These are phyloP conservation scores for Megathymus violae DNA, from an alignment of 1,140 invertebrate genomes.

Conservation along the genomic window DNA sequence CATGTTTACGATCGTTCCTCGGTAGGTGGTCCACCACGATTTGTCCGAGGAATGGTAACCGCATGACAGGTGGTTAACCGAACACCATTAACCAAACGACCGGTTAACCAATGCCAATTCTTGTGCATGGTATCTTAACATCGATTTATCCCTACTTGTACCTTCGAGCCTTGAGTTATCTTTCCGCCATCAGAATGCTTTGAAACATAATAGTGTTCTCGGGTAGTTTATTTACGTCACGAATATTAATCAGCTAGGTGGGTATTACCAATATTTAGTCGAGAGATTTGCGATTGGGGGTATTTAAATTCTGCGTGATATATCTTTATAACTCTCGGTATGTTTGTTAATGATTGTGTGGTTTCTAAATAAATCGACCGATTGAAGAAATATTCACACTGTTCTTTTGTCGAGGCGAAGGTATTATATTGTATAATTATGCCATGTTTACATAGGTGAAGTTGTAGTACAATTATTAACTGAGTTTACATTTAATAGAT, in stretches of 20 bases:
- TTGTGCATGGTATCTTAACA: constrained; percentile 52
- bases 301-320: background rate
- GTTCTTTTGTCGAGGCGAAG: no score
- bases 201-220: constrained; percentile 50
- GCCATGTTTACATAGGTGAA: no score
- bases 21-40: constrained; percentile 69
- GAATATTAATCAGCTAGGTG: constrained; percentile 25
- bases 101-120: constrained; percentile 52
- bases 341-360: no score
- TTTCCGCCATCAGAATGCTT: constrained; percentile 49
- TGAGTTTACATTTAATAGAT: no score
- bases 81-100: constrained; percentile 65
- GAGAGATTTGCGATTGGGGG: background rate
- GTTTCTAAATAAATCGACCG: no score
- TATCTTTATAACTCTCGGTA: background rate
- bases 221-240: constrained; percentile 42
- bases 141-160: constrained; percentile 53
- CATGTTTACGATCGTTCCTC: constrained; percentile 69
- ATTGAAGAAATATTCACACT: no score
- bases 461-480: no score
- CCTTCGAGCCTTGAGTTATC: constrained; percentile 50
- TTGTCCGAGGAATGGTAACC: constrained; percentile 67
- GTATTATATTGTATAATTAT: no score
- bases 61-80: constrained; percentile 68
- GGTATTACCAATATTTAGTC: constrained; percentile 5